phyloP scores from a whole-genome alignment of 2,113 vertebrate species.

The Centropus unirufus region DNA sequence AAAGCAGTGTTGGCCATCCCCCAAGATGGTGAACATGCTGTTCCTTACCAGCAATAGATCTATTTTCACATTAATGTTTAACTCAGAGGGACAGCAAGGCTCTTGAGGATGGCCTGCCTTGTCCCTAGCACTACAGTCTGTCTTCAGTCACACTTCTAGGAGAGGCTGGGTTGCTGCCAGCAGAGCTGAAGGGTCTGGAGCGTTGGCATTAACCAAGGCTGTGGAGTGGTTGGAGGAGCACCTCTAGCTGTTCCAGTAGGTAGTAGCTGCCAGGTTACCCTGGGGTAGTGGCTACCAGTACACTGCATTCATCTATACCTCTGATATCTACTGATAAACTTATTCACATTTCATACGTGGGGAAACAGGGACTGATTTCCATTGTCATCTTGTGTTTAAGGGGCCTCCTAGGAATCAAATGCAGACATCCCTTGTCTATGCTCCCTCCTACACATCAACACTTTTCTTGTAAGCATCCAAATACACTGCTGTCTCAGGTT shows the following conservation, averaged over 20 bases:
- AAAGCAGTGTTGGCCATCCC: not conserved
- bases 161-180: not conserved
- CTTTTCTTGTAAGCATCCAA: not conserved
- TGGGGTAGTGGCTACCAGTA: not conserved
- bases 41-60: not conserved
- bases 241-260: not conserved
- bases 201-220: not conserved
- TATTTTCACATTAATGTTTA: not conserved
- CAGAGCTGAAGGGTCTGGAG: not conserved
- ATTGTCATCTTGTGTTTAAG: not conserved
- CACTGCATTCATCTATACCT: not conserved
- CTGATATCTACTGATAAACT: not conserved
- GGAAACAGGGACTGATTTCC: not conserved
- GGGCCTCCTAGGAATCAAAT: not conserved
- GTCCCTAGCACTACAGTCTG: not conserved
- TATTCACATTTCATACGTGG: fast-evolving
- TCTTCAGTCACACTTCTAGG: not conserved
- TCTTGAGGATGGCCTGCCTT: not conserved
- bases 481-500: not conserved
- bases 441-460: not conserved
- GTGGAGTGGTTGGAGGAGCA: not conserved
- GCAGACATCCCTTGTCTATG: not conserved
- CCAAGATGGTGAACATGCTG: not conserved
- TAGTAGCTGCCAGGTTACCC: not conserved
- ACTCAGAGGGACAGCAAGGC: not conserved